phyloP scores from a whole-genome alignment of 2,113 vertebrate species.

The Ciconia stormi region DNA sequence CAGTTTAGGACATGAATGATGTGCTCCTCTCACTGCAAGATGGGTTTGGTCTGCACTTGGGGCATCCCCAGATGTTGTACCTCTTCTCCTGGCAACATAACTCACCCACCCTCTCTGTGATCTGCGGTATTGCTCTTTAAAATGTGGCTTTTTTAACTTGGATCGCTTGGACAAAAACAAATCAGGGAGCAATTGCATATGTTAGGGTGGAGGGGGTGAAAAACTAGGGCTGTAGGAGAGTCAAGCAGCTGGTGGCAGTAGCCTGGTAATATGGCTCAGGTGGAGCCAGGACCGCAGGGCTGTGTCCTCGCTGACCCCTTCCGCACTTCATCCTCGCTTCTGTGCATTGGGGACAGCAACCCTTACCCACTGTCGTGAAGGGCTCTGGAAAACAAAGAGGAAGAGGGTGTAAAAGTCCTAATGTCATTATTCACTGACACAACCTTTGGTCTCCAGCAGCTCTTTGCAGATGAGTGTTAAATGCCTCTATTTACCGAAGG shows the following conservation, averaged over 20 bases:
- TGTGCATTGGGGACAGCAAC: not conserved
- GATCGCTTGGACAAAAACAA: not conserved
- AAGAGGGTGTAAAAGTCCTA: not conserved
- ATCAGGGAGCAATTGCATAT: not conserved
- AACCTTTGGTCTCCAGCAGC: not conserved
- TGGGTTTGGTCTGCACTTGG: not conserved
- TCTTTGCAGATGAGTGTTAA: not conserved
- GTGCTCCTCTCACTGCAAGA: not conserved
- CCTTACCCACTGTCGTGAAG: accelerated
- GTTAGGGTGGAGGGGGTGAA: not conserved
- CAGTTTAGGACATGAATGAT: not conserved
- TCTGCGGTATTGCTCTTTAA: not conserved
- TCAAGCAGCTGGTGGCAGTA: not conserved
- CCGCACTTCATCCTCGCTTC: accelerated
- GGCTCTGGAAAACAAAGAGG: not conserved
- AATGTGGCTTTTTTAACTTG: not conserved
- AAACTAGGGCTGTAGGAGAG: not conserved
- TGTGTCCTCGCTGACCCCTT: not conserved
- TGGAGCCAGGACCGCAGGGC: not conserved
- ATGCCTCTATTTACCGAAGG: not conserved
- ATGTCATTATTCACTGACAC: not conserved
- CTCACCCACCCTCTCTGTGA: not conserved
- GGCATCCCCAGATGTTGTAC: not conserved
- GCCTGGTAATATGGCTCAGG: not conserved
- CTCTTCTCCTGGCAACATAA: not conserved